A percentile compares a stretch with the other conserved stretches of the same genome.
Evolutionary conservation across 2,113 vertebrate genomes (phyloP).

Genomic region (Psettodes erumei): DNA sequence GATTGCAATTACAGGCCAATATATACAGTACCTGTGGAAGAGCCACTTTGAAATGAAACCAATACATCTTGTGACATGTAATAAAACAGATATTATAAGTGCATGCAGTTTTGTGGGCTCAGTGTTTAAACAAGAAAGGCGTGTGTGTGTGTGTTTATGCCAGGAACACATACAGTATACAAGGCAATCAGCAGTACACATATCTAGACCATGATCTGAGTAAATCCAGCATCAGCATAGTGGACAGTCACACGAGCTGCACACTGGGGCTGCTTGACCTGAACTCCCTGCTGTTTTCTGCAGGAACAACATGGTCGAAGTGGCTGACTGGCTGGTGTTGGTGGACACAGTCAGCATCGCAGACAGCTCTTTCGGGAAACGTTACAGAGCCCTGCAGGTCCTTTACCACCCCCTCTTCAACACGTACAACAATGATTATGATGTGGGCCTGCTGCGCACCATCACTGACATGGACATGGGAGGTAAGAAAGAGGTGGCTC

Average conservation of each 20-base stretch:
- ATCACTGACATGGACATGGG: slow-evolving; percentile 71
- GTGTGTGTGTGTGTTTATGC: background rate
- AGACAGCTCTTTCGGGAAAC: slow-evolving; percentile 63
- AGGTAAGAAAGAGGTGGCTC: slow-evolving; percentile 54
- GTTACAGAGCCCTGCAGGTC: slow-evolving; percentile 72
- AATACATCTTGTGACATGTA: background rate
- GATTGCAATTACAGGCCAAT: background rate
- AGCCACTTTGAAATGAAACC: background rate
- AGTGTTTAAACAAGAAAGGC: background rate
- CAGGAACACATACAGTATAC: too few relatives aligned
- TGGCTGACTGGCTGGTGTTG: slow-evolving; percentile 78
- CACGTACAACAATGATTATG: slow-evolving; percentile 78
- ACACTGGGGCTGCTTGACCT: background rate
- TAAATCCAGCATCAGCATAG: background rate
- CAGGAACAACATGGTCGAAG: slow-evolving; percentile 74
- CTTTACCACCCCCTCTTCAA: slow-evolving; percentile 75
- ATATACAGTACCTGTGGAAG: background rate
- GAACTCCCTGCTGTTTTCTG: background rate
- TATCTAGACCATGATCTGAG: background rate
- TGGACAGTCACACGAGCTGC: background rate
- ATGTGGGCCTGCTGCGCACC: slow-evolving; percentile 82
- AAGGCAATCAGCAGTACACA: background rate
- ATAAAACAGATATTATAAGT: background rate
- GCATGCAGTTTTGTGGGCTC: background rate
- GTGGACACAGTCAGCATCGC: slow-evolving; percentile 68